A percentile compares a stretch with the other conserved stretches of the same genome.
These are phyloP conservation scores for Scomber colias DNA, from an alignment of 2,113 vertebrate species.

Conservation along the genomic window DNA sequence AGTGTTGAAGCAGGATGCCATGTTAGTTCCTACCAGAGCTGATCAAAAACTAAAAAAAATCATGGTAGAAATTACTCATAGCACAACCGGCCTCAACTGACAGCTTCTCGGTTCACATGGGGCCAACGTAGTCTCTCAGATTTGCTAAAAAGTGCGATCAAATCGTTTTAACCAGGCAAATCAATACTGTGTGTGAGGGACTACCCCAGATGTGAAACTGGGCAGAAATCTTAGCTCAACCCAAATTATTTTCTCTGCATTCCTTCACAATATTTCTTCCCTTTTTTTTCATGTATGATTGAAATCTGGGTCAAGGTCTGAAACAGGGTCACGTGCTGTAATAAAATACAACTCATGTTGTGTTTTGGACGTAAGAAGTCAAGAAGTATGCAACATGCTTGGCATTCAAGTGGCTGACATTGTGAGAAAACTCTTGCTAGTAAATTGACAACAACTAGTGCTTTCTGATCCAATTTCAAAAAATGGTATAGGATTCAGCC, in stretches of 20 bases:
- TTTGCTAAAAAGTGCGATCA: neutral
- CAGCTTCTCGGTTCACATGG: neutral
- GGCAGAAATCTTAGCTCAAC: neutral
- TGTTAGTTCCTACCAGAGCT: neutral
- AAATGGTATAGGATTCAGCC: too few relatives aligned
- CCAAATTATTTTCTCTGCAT: neutral
- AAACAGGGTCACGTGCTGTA: too few relatives aligned
- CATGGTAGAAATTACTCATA: slow-evolving; percentile 13
- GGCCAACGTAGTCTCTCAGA: too few relatives aligned
- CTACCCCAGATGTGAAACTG: neutral
- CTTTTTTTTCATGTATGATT: neutral
- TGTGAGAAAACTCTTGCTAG: neutral
- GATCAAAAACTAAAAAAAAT: neutral
- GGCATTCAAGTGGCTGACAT: neutral
- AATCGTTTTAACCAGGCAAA: neutral
- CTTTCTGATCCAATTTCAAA: too few relatives aligned
- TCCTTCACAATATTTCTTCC: neutral
- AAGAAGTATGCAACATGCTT: neutral
- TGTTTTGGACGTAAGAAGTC: neutral
- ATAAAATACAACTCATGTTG: neutral
- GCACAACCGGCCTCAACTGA: neutral
- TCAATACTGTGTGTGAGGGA: neutral
- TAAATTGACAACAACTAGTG: too few relatives aligned
- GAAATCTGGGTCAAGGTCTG: neutral
- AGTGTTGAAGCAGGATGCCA: neutral